Evolutionary conservation across 2,888 invertebrate genomes (phyloP).

Genomic region (Argyresthia albistria): DNA sequence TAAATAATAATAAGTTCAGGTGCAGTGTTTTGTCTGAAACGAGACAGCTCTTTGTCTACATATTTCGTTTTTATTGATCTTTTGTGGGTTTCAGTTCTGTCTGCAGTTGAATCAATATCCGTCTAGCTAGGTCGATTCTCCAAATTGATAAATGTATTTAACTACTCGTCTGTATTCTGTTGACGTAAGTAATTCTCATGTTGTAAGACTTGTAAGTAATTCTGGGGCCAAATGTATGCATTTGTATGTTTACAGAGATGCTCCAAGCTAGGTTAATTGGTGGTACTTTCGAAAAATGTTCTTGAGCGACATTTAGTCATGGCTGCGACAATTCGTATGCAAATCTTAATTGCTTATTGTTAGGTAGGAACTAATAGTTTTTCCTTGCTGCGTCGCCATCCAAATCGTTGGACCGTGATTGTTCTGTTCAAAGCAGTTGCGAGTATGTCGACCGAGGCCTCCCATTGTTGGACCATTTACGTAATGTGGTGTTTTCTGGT

Average conservation of each 20-base stretch:
- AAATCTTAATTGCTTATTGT: neutral
- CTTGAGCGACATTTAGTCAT: neutral
- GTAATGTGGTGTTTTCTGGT: slow-evolving; percentile 7
- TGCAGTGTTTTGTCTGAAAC: no score
- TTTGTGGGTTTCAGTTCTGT: no score
- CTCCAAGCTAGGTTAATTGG: slow-evolving; percentile 1
- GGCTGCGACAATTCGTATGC: slow-evolving; percentile 1
- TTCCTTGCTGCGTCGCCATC: neutral
- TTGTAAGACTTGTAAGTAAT: no score
- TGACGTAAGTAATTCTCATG: no score
- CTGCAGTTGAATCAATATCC: no score
- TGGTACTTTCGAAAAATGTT: slow-evolving; percentile 1
- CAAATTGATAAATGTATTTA: no score
- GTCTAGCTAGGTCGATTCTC: no score
- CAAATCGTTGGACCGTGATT: neutral
- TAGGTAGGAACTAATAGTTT: neutral
- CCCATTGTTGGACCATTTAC: slow-evolving; percentile 4
- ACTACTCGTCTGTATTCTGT: no score
- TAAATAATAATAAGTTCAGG: no score
- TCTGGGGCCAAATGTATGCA: neutral
- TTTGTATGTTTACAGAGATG: neutral
- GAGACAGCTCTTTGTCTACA: no score
- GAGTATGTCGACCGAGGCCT: slow-evolving; percentile 5
- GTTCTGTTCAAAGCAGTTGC: neutral
- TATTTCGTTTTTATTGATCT: no score